Conservation (phyloP, 2,888 invertebrate genomes). For the Lochmaea crataegi region DNA sequence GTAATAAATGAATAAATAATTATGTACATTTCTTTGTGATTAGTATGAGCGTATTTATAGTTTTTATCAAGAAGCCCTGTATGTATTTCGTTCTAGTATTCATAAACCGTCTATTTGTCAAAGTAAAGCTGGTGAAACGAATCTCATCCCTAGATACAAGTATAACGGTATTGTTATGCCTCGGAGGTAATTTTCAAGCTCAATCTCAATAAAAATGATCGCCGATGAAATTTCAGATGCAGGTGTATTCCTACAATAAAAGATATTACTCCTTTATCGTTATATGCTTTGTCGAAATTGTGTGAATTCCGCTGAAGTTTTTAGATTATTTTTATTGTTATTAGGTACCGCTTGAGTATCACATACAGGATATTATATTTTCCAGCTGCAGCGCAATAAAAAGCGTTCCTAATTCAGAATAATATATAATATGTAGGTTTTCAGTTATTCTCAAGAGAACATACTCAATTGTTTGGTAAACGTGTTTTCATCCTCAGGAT, state of each 20-base stretch:
- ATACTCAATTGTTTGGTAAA: too few species aligned
- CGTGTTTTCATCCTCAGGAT: too few species aligned
- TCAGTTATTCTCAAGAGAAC: too few species aligned
- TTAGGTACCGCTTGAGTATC: too few species aligned
- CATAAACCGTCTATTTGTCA: not conserved
- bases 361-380: too few species aligned
- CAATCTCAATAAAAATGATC: constrained; percentile 33
- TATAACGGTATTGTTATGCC: constrained; percentile 33
- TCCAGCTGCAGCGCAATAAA: too few species aligned
- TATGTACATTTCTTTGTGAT: too few species aligned
- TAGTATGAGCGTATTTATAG: too few species aligned
- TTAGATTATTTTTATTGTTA: not conserved
- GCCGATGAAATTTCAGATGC: constrained; percentile 27
- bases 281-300: constrained; percentile 9
- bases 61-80: not conserved
- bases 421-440: too few species aligned
- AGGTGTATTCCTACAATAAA: constrained; percentile 30
- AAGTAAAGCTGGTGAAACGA: constrained; percentile 19
- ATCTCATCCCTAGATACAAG: constrained; percentile 25
- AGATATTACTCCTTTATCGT: constrained; percentile 16
- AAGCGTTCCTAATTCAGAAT: too few species aligned
- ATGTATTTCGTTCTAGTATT: not conserved
- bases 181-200: constrained; percentile 27
- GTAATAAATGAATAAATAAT: too few species aligned
- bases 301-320: not conserved